Conservation (phyloP, 2,113 vertebrate species). For the Sakesphorus luctuosus region DNA sequence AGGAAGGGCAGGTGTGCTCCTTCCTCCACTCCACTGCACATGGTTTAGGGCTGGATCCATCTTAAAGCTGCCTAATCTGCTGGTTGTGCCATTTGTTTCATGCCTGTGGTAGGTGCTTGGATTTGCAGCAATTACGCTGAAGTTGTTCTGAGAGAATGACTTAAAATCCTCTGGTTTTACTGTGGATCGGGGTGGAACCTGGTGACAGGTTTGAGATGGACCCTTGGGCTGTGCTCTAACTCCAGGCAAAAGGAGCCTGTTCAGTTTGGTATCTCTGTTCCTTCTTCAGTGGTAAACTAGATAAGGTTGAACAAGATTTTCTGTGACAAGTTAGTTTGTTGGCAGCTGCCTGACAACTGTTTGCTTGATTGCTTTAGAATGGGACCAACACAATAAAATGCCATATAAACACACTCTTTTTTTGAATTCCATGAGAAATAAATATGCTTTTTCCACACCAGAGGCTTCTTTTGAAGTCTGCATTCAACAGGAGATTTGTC, state of each 20-base stretch:
- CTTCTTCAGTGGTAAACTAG: background rate
- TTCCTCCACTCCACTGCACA: background rate
- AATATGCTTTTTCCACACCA: background rate
- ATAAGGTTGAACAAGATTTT: background rate
- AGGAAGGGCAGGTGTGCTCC: background rate
- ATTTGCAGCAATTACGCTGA: background rate
- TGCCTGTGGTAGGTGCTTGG: background rate
- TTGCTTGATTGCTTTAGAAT: background rate
- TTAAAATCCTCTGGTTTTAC: background rate
- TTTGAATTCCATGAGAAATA: background rate
- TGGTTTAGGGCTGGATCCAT: background rate
- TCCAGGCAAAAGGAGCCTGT: background rate
- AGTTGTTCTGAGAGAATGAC: background rate
- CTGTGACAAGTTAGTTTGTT: background rate
- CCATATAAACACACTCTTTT: background rate
- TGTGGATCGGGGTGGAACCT: background rate
- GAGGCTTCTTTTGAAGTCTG: background rate
- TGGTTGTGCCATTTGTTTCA: background rate
- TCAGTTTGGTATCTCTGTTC: background rate
- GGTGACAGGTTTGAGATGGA: background rate
- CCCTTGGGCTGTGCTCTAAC: background rate
- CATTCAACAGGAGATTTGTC: background rate
- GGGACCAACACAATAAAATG: background rate
- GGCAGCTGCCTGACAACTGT: background rate
- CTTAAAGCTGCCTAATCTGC: background rate